phyloP scores from a whole-genome alignment of 2,113 vertebrate species.

The Chlorodrepanis virens region DNA sequence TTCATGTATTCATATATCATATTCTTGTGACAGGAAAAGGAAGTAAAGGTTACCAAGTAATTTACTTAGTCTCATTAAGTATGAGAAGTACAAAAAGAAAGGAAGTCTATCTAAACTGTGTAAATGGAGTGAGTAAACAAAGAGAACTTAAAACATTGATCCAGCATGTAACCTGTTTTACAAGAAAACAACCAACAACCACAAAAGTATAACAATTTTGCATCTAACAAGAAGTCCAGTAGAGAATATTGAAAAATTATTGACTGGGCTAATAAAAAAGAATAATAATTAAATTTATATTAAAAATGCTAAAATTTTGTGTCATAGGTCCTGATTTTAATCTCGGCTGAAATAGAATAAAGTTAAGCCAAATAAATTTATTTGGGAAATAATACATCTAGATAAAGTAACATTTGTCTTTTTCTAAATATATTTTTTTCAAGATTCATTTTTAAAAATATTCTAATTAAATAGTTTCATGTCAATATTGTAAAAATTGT shows the following conservation, averaged over 20 bases:
- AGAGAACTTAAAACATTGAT: neutral
- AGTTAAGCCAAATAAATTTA: neutral
- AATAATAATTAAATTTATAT: neutral
- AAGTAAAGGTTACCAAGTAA: neutral
- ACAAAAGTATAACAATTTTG: neutral
- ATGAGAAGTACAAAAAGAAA: neutral
- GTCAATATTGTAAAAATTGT: neutral
- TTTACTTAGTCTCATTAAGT: neutral
- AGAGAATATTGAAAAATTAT: neutral
- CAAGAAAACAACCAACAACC: neutral
- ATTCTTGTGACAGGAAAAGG: neutral
- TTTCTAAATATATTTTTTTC: neutral
- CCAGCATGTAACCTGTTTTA: neutral
- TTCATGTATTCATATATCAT: neutral
- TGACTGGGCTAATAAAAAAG: neutral
- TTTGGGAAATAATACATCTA: neutral
- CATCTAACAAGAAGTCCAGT: neutral
- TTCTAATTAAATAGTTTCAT: neutral
- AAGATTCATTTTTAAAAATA: neutral
- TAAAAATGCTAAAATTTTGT: neutral
- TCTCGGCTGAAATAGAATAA: neutral
- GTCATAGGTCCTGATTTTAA: neutral
- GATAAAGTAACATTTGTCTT: neutral
- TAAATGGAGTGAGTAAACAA: neutral
- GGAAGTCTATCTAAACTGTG: neutral